Percentiles rank a stretch among this genome's conserved stretches.
Conservation (phyloP, 2,797 vertebrate genomes). For the Chelon labrosus region DNA sequence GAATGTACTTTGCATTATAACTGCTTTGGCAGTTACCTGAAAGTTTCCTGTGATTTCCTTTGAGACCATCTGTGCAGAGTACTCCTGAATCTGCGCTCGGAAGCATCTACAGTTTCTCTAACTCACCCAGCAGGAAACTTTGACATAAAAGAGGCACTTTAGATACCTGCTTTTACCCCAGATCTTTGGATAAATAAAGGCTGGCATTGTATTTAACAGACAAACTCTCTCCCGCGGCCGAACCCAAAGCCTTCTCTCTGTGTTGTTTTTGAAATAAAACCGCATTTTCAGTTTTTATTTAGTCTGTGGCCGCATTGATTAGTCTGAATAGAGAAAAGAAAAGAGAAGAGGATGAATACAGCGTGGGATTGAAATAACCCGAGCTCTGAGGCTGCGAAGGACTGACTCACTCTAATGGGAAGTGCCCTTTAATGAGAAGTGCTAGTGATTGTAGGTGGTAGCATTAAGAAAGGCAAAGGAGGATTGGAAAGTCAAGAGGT, state of each 20-base stretch:
- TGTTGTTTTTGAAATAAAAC: background rate
- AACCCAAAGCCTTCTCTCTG: background rate
- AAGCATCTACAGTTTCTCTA: conserved; percentile 30
- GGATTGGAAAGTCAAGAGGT: conserved; percentile 64
- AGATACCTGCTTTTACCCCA: conserved; percentile 20
- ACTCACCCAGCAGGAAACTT: conserved; percentile 29
- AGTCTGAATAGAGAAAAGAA: conserved; percentile 18
- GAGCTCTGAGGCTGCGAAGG: conserved; percentile 39
- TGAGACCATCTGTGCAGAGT: conserved; percentile 44
- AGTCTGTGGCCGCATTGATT: conserved; percentile 12
- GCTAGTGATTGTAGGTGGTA: conserved; percentile 66
- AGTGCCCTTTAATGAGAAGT: conserved; percentile 65
- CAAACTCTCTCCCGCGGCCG: background rate
- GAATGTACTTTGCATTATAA: conserved; percentile 23
- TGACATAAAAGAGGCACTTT: background rate
- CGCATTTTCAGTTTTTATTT: background rate
- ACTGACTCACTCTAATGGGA: conserved; percentile 69
- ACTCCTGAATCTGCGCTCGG: conserved; percentile 35
- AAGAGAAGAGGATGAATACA: conserved; percentile 48
- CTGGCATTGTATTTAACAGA: conserved; percentile 13
- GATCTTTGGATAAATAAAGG: conserved; percentile 18
- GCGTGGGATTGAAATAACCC: conserved; percentile 36
- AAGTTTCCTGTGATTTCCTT: conserved; percentile 43
- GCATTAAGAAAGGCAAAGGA: conserved; percentile 62
- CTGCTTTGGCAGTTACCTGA: conserved; percentile 38